Base-by-base conservation (phyloP, 2,797 vertebrate species). In the Gephyroberyx darwinii region DNA sequence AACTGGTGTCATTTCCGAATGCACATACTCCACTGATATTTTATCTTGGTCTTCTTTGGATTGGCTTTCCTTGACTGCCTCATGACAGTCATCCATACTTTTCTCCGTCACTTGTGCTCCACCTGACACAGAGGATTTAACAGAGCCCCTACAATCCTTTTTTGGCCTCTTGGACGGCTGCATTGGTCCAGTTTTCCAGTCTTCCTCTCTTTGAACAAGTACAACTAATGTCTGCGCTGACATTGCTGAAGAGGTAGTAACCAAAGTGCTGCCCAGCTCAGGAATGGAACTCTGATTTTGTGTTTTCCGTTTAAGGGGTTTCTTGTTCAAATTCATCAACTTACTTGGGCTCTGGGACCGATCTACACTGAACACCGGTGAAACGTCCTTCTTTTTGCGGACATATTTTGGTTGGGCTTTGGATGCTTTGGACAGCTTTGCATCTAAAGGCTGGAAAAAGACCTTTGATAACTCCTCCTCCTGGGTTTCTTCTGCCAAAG, bases 1-100 rank as follows among this genome's bases (percentile, higher is more conserved):
- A 60, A 59, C 76, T 4, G 74, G 77, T 6, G 75, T 81, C 69
- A 82, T 88, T 86, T 89, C 85, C 80, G 86, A 88, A 80, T 82
- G 84, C 0, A 87, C 19, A 26, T 74, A 35, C 22, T 81, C 71
- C 0, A 0, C 4, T 4, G 71, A 55, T 16, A 16, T 37, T 59
- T 74, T 20, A 33, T 5, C 9, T 19, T 47, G 33, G 14, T 39
- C 20, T 19, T 55, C 67, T 31, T 62, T 12, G 37, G 22, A 52
- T n/a, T 20, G 55, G 1, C 51, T 69, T 33, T 74, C 71, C 81
- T 80, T 86, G 74, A 73, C 60, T 14, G 0, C 33, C 1, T 30
- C 10, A 26, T 30, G 31, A 47, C 17, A n/a, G 19, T 63, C 33
- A 13, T 0, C n/a, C 33, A 52, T 1, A 22, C 68, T 55, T 1